Evolutionary conservation across 2,113 vertebrate species (phyloP), one percentile per base, ranked within the genome.

Genomic region (Brienomyrus brachyistius): DNA sequence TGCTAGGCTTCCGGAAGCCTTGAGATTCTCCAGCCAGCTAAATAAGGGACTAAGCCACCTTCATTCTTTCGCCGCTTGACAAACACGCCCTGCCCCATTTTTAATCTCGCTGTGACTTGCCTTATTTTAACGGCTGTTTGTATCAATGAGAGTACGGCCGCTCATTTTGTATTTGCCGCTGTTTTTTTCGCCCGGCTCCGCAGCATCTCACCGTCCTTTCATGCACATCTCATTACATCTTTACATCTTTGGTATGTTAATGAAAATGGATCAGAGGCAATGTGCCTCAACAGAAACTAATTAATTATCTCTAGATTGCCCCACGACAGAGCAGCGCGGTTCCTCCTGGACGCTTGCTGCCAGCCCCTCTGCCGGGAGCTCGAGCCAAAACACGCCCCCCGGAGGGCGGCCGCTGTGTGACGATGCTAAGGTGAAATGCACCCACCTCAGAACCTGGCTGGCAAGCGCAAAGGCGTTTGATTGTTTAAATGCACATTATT

Each of bases 221-320:
- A 2, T 82, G 2, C 48, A 2, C 17, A 23, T 80, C 48, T 82
- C 70, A 52, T 74, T 51, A 52, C 77, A 6, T 21, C 19, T 52
- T 83, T 21, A 45, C 77, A 19, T 89, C 77, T 89, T 89, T 84
- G 51, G 51, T 82, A 54, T 89, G 47, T n/a, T 50, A 89, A 43
- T 89, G 88, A 89, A 82, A 56, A 89, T 52, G 50, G 74, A 47
- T 59, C 35, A 56, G 52, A 84, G 51, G 80, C 52, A 59, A 89
- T 59, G 80, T 62, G 43, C 88, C 77, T 89, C 77, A 89, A 45
- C 88, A 89, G 88, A 59, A 62, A 45, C 80, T 11, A 84, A 89
- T 89, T 56, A 80, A 84, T 89, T 83, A 83, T 59, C 88, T 27
- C 52, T n/a, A 54, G 74, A 83, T 59, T 45, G 48, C 21, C 51